phyloP scores from a whole-genome alignment of 2,113 vertebrate species.

The Seriola rivoliana region DNA sequence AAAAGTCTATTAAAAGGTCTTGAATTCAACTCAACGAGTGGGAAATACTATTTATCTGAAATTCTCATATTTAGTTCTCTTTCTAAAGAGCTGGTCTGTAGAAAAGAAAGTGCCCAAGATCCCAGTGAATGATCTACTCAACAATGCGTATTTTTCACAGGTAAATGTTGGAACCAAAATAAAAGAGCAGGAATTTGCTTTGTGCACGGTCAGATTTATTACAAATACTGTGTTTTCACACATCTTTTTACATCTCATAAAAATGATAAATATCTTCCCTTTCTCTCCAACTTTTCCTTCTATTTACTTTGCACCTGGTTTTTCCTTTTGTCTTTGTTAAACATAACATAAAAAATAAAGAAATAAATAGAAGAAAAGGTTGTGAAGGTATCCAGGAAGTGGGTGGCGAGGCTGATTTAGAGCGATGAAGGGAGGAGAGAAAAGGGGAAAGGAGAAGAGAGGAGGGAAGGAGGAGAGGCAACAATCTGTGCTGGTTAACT shows the following conservation, averaged over 20 bases:
- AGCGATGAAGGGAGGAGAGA: constrained; percentile 31
- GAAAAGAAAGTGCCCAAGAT: constrained; percentile 15
- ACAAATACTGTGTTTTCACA: neutral
- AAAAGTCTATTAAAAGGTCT: neutral
- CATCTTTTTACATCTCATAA: neutral
- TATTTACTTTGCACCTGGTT: neutral
- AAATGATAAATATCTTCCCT: neutral
- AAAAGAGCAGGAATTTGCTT: constrained; percentile 9
- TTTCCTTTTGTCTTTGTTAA: neutral
- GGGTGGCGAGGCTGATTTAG: constrained; percentile 41
- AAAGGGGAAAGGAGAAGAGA: constrained; percentile 6
- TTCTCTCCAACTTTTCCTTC: neutral
- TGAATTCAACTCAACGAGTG: constrained; percentile 16
- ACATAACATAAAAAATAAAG: constrained; percentile 3
- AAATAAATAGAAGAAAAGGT: neutral
- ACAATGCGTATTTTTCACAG: constrained; percentile 4
- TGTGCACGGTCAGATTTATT: neutral
- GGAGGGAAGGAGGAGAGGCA: constrained; percentile 42
- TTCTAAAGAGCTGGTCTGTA: constrained; percentile 7
- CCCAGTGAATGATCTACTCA: neutral
- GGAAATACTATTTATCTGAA: neutral
- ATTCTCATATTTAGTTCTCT: neutral
- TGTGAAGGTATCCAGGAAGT: constrained; percentile 34
- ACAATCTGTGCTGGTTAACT: constrained; percentile 76
- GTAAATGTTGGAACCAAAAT: neutral